A percentile compares a stretch with the other conserved stretches of the same genome.
These are phyloP conservation scores for Dynastes tityus DNA, from an alignment of 2,888 invertebrate species.

Conservation along the genomic window DNA sequence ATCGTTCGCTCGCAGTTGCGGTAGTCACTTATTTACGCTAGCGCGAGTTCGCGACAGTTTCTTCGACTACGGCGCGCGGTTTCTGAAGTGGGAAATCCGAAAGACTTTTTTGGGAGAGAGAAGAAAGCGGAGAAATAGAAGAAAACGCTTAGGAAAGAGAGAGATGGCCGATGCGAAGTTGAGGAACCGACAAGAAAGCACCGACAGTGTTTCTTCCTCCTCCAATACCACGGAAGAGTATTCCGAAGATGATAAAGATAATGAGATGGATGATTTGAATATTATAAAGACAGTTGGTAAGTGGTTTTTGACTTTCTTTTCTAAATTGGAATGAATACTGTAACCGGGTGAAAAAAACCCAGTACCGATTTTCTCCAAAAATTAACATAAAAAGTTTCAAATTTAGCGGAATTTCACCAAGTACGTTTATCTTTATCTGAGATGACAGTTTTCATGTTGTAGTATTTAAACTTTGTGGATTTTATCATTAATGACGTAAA, in stretches of 20 bases:
- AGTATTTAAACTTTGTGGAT: too few relatives aligned
- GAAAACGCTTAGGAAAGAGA: too few relatives aligned
- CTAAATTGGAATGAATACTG: background rate
- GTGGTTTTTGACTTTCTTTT: slow-evolving; percentile 63
- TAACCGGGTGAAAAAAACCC: background rate
- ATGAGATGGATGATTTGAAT: slow-evolving; percentile 84
- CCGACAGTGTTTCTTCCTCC: slow-evolving; percentile 67
- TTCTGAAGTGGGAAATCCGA: too few relatives aligned
- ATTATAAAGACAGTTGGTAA: slow-evolving; percentile 91
- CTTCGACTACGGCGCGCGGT: background rate
- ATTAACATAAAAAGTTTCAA: too few relatives aligned
- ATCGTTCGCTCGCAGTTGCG: slow-evolving; percentile 3
- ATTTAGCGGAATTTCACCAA: too few relatives aligned
- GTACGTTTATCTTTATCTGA: too few relatives aligned
- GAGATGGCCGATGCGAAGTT: slow-evolving; percentile 61
- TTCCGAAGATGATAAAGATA: slow-evolving; percentile 75
- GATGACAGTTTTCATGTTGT: too few relatives aligned
- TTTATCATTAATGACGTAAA: too few relatives aligned
- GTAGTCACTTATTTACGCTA: background rate
- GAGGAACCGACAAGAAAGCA: slow-evolving; percentile 67
- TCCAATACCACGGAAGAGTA: slow-evolving; percentile 72
- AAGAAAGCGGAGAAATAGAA: background rate
- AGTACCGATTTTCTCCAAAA: too few relatives aligned
- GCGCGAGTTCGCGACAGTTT: background rate
- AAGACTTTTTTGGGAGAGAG: background rate